Base-by-base conservation (phyloP, 2,888 invertebrate genomes). In the Pachliopta kotzebuea region DNA sequence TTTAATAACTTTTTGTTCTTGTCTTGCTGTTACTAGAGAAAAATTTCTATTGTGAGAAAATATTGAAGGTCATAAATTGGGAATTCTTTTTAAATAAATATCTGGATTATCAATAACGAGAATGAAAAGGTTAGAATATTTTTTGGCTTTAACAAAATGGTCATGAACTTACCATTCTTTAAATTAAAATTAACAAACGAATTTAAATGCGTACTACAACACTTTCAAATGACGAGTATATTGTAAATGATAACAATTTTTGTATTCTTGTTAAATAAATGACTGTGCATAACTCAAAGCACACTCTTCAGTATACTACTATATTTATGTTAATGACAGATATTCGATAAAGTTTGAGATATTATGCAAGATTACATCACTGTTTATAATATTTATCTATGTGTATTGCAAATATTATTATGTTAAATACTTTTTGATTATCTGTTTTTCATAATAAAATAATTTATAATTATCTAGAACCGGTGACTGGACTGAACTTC, bases 381-480 rank as follows among this genome's bases (percentile, higher is more conserved):
- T 56, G 59, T 59, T 63, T 59, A 55, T 64, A 56, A 50, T 17
- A 59, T 58, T 60, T 64, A 60, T 64, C 59, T 37, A 21, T 18
- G 20, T 21, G 31, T 45, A 50, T 37, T 56, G 29, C 20, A 59
- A 59, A 63, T 59, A 49, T 29, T 6, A 45, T n/a, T 45, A 18
- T 45, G n/a, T 45, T 1, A 45, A 6, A 52, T 52, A 52, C 14
- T 52, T 21, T 21, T 21, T n/a, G 2, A 20, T 52, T 14, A 21
- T 11, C 14, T 23, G 50, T 9, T 23, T 21, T 0, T 2, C 11
- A 52, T 52, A 4, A 21, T 21, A 8, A 52, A 21, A 52, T 9
- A 21, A 21, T 11, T 21, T 52, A 9, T 21, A 21, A 21, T 52
- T 21, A n/a, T 45, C 18, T 45, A 11, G n/a, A n/a, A 45, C 7